Conservation (phyloP, 2,113 vertebrate genomes). For the Elachura formosa region DNA sequence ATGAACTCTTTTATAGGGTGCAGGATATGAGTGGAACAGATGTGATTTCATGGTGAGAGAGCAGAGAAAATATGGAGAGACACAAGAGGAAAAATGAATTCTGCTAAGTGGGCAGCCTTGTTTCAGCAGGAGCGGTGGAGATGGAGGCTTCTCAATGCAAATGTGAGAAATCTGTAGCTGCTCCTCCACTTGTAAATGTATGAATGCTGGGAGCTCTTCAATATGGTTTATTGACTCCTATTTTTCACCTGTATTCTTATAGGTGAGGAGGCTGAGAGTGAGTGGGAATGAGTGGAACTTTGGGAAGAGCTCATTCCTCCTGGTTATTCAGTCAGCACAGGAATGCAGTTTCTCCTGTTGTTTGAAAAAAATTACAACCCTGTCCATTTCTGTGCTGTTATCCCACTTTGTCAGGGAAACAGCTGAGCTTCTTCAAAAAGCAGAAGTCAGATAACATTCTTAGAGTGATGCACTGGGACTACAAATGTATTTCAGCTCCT, state of each 20-base stretch:
- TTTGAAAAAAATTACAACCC: slow-evolving; percentile 38
- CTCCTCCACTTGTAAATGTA: slow-evolving; percentile 10
- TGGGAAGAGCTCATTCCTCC: neutral
- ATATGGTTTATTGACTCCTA: slow-evolving; percentile 20
- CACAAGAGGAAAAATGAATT: neutral
- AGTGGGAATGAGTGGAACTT: slow-evolving; percentile 48
- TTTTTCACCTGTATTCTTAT: neutral
- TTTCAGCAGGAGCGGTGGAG: neutral
- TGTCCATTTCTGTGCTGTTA: slow-evolving; percentile 33
- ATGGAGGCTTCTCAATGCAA: neutral
- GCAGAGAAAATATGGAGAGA: neutral
- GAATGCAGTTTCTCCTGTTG: neutral
- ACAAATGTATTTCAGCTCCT: neutral
- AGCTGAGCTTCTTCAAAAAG: slow-evolving; percentile 31
- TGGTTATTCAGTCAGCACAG: slow-evolving; percentile 32
- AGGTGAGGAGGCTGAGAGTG: slow-evolving; percentile 1
- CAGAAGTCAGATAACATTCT: slow-evolving; percentile 46
- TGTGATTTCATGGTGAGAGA: neutral
- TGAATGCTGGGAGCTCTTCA: slow-evolving; percentile 16
- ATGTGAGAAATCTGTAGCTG: neutral
- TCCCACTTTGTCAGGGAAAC: slow-evolving; percentile 31
- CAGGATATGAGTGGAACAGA: neutral
- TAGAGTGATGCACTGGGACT: neutral
- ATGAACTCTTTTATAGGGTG: neutral
- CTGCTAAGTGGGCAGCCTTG: neutral